Evolutionary conservation across 1,140 invertebrate genomes (phyloP).

Genomic region (Platyscapa corneri): DNA sequence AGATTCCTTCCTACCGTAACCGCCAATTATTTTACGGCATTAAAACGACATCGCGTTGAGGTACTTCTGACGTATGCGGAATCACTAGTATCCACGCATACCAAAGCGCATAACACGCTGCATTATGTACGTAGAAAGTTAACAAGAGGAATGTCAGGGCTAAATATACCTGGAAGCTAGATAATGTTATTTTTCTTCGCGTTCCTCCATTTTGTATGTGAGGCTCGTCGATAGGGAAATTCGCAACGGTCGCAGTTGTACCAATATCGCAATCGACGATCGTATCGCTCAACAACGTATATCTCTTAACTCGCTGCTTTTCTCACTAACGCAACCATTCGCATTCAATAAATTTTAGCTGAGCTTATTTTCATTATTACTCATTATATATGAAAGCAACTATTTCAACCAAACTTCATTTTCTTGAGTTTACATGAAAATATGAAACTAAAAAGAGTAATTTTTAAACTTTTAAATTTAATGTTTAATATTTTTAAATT

Average conservation of each 20-base stretch:
- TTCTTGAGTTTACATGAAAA: no score
- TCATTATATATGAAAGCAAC: not conserved
- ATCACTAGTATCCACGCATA: not conserved
- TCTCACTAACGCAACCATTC: not conserved
- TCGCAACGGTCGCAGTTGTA: conserved; percentile 15
- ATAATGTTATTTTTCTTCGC: conserved; percentile 45
- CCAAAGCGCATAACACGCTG: not conserved
- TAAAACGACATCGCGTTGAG: not conserved
- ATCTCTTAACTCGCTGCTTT: not conserved
- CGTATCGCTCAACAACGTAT: conserved; percentile 10
- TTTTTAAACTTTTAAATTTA: no score
- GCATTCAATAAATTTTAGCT: not conserved
- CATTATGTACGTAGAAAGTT: conserved; percentile 18
- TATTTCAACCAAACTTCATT: not conserved
- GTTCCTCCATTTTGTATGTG: not conserved
- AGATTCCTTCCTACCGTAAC: not conserved
- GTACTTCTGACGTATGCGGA: not conserved
- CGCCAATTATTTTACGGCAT: not conserved
- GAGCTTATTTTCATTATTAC: not conserved
- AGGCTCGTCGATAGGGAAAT: conserved; percentile 34
- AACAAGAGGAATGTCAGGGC: conserved; percentile 23
- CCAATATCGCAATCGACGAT: not conserved
- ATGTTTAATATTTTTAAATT: not conserved
- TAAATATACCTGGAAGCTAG: conserved; percentile 30
- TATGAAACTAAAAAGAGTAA: no score